phyloP scores from a whole-genome alignment of 2,888 invertebrate genomes.

The Anorthoa munda region DNA sequence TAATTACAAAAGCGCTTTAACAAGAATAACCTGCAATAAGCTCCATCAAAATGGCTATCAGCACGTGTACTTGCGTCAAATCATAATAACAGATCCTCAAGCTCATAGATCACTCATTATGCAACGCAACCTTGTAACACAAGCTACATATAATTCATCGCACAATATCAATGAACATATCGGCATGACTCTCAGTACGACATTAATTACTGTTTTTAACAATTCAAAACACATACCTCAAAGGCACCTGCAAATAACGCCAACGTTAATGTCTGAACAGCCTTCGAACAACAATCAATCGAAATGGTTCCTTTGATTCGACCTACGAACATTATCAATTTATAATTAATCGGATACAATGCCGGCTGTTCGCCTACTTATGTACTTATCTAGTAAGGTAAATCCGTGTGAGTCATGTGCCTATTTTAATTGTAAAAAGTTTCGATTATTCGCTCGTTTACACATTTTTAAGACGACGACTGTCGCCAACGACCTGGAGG shows the following conservation, averaged over 20 bases:
- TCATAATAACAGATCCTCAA: conserved; percentile 18
- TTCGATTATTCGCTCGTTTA: background rate
- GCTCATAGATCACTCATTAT: conserved; percentile 34
- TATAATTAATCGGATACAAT: conserved; percentile 60
- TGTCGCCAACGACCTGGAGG: no score
- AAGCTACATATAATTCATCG: conserved; percentile 45
- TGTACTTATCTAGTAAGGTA: conserved; percentile 25
- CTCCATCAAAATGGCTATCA: background rate
- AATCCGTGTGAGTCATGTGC: conserved; percentile 52
- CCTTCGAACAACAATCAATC: conserved; percentile 74
- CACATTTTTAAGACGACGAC: background rate
- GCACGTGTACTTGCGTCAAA: conserved; percentile 1
- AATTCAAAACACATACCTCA: conserved; percentile 61
- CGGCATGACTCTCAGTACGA: conserved; percentile 58
- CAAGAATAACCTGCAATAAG: no score
- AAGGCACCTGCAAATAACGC: conserved; percentile 66
- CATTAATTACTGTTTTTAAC: conserved; percentile 73
- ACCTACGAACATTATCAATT: conserved; percentile 69
- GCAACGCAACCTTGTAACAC: conserved; percentile 56
- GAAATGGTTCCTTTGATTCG: conserved; percentile 70
- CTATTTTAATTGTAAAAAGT: background rate
- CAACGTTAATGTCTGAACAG: conserved; percentile 52
- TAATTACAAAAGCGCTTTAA: background rate
- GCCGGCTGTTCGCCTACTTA: conserved; percentile 52
- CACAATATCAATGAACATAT: conserved; percentile 56